Percentiles rank a stretch among this genome's conserved stretches.
These are phyloP conservation scores for Panulirus ornatus DNA, from an alignment of 1,140 invertebrate genomes.

Conservation along the genomic window DNA sequence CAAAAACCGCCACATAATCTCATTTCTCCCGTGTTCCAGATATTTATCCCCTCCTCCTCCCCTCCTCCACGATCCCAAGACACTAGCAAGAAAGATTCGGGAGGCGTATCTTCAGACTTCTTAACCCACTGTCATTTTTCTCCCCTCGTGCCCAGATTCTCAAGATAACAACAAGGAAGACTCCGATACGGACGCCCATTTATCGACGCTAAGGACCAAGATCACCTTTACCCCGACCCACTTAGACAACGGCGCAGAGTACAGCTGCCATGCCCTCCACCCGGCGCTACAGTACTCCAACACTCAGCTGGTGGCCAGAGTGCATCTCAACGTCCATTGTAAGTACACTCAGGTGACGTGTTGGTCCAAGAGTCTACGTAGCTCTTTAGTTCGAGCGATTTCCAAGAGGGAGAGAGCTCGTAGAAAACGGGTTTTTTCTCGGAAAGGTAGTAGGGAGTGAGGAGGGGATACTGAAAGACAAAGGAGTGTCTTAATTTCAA, in stretches of 20 bases:
- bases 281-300: constrained; percentile 77
- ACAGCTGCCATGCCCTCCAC: constrained; percentile 79
- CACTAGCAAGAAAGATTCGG: background rate
- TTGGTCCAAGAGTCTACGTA: background rate
- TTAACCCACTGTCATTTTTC: background rate
- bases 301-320: constrained; percentile 76
- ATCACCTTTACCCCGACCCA: constrained; percentile 78
- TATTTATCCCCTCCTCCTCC: background rate
- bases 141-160: constrained; percentile 64
- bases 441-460: no score
- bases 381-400: no score
- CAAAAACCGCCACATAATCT: no score
- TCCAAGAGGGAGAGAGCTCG: no score
- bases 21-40: background rate
- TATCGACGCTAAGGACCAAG: constrained; percentile 77
- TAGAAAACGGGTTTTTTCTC: no score
- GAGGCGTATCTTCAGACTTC: background rate
- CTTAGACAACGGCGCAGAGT: constrained; percentile 79
- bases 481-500: no score
- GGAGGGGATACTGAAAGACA: no score
- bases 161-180: constrained; percentile 56
- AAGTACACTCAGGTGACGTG: no score
- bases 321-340: constrained; percentile 80
- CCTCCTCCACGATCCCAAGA: background rate
- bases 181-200: constrained; percentile 73